These are phyloP conservation scores for Chaetodon trifasciatus DNA, from an alignment of 2,797 vertebrate genomes.

Conservation along the genomic window DNA sequence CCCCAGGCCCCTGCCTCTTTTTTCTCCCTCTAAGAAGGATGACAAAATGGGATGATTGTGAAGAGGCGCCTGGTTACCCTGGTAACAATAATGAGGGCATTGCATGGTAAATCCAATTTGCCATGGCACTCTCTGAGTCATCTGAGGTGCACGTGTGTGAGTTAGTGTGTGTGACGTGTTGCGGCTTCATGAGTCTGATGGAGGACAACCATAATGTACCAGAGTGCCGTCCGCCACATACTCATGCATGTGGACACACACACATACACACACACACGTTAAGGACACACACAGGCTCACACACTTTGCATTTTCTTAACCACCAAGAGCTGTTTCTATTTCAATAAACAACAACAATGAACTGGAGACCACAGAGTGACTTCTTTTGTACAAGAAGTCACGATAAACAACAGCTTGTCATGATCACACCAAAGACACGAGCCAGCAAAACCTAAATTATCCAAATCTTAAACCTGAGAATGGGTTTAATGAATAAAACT, in stretches of 20 bases:
- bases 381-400: background rate
- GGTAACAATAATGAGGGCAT: slow-evolving; percentile 82
- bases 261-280: background rate
- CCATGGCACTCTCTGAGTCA: slow-evolving; percentile 63
- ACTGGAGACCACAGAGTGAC: background rate
- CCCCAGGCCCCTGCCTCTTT: slow-evolving; percentile 26
- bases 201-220: background rate
- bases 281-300: background rate
- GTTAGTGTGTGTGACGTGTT: slow-evolving; percentile 4
- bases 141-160: slow-evolving; percentile 49
- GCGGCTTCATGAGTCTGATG: slow-evolving; percentile 24
- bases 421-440: background rate
- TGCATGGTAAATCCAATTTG: slow-evolving; percentile 78
- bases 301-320: slow-evolving; percentile 2
- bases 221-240: background rate
- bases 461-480: background rate
- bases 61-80: slow-evolving; percentile 78
- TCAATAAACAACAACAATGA: slow-evolving; percentile 23
- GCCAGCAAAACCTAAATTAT: background rate
- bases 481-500: slow-evolving; percentile 2
- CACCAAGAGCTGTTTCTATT: background rate
- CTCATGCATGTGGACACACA: background rate
- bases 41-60: slow-evolving; percentile 75
- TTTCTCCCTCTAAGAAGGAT: slow-evolving; percentile 54
- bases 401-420: background rate